phyloP scores from a whole-genome alignment of 2,113 vertebrate species.

The Gulo gulo region DNA sequence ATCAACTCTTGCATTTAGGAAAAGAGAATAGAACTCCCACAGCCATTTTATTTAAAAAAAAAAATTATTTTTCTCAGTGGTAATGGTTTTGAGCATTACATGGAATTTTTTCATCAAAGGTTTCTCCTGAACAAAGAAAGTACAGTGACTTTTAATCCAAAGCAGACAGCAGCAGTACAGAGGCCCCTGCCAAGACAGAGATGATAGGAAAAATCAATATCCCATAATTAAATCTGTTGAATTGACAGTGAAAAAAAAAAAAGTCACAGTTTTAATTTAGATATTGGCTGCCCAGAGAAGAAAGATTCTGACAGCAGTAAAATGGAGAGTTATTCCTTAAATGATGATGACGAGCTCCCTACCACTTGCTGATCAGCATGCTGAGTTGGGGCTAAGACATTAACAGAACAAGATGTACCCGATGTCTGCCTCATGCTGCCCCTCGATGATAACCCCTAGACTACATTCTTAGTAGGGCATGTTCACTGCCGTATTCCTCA shows the following conservation, averaged over 20 bases:
- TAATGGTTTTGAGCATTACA: not conserved
- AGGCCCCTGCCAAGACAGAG: not conserved
- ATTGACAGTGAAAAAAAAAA: not conserved
- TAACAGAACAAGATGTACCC: not conserved
- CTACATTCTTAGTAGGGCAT: not conserved
- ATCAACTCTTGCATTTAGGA: not conserved
- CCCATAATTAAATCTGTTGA: slow-evolving; percentile 29
- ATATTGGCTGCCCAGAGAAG: not conserved
- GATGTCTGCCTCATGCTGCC: not conserved
- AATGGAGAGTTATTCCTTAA: not conserved
- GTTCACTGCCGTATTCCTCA: not conserved
- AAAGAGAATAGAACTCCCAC: not conserved
- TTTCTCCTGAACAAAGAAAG: not conserved
- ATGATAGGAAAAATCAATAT: not conserved
- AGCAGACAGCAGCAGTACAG: not conserved
- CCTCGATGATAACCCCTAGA: no score
- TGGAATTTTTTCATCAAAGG: not conserved
- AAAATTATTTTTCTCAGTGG: not conserved
- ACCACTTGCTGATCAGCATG: not conserved
- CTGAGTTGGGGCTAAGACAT: not conserved
- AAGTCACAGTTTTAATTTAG: slow-evolving; percentile 3
- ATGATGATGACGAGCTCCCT: not conserved
- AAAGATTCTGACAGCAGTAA: not conserved
- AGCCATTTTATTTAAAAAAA: not conserved
- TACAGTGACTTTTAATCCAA: not conserved